Conservation (phyloP, 2,113 vertebrate species). For the Thymallus thymallus region DNA sequence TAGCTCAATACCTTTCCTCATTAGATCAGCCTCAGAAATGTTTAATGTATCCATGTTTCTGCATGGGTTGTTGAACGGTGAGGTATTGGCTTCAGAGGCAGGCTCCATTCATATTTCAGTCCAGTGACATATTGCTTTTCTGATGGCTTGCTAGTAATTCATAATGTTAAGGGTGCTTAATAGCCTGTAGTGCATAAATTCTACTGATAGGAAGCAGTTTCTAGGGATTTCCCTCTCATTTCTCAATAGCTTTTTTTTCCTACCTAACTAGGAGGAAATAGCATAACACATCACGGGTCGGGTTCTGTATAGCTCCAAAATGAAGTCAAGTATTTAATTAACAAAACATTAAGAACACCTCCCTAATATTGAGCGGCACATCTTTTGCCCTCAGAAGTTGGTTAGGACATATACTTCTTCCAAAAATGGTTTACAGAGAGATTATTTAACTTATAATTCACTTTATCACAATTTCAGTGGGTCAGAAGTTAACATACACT, state of each 20-base stretch:
- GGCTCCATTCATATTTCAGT: constrained; percentile 69
- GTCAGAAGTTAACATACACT: no score
- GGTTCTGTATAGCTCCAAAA: no score
- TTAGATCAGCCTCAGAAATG: constrained; percentile 69
- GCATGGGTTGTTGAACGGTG: constrained; percentile 59
- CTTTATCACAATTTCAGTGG: no score
- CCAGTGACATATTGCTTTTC: constrained; percentile 64
- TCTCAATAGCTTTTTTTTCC: neutral
- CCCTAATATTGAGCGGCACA: no score
- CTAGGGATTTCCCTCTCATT: constrained; percentile 47
- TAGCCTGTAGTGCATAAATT: constrained; percentile 55
- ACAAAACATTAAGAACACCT: no score
- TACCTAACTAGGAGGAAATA: no score
- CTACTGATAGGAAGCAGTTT: constrained; percentile 63
- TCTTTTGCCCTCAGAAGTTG: no score
- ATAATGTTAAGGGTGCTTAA: constrained; percentile 68
- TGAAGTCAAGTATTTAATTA: no score
- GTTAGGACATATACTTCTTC: no score
- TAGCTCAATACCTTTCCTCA: constrained; percentile 72
- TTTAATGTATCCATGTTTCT: constrained; percentile 65
- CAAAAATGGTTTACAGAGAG: no score
- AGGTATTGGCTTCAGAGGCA: constrained; percentile 60
- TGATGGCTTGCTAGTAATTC: constrained; percentile 72
- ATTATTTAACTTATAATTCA: no score
- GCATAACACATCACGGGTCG: no score